Evolutionary conservation across 2,113 vertebrate species (phyloP).

Genomic region (Chaenocephalus aceratus): DNA sequence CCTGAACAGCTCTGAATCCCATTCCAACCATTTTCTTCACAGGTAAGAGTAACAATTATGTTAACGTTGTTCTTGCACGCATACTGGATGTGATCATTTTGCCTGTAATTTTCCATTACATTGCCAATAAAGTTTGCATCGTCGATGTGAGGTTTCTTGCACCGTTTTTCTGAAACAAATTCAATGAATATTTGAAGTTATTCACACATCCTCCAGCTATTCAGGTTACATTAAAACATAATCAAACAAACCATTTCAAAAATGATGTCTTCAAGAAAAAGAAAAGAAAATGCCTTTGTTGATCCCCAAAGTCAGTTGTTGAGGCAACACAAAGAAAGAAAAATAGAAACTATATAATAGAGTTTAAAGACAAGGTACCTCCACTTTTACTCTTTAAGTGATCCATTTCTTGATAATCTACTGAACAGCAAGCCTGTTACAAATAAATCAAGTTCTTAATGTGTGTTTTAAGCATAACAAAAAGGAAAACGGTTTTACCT

Average conservation of each 20-base stretch:
- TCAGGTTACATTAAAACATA: neutral
- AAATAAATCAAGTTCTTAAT: no score
- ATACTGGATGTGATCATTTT: fast-evolving
- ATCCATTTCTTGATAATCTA: no score
- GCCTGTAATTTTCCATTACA: fast-evolving
- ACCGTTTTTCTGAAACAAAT: neutral
- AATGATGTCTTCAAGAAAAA: neutral
- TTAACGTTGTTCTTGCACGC: fast-evolving
- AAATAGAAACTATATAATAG: neutral
- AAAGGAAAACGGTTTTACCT: constrained; percentile 8
- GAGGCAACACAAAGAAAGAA: no score
- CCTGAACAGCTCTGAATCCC: constrained; percentile 14
- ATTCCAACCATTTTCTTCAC: neutral
- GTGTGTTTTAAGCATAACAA: no score
- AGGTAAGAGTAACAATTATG: neutral
- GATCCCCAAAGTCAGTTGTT: neutral
- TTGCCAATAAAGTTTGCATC: fast-evolving
- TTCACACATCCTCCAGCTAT: neutral
- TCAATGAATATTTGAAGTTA: neutral
- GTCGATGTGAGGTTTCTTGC: neutral
- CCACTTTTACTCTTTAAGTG: no score
- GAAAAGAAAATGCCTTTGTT: neutral
- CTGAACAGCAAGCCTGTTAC: no score
- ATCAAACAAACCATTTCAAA: neutral
- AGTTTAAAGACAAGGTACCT: no score